Conservation (phyloP, 2,888 invertebrate genomes). For the Danaus chrysippus region DNA sequence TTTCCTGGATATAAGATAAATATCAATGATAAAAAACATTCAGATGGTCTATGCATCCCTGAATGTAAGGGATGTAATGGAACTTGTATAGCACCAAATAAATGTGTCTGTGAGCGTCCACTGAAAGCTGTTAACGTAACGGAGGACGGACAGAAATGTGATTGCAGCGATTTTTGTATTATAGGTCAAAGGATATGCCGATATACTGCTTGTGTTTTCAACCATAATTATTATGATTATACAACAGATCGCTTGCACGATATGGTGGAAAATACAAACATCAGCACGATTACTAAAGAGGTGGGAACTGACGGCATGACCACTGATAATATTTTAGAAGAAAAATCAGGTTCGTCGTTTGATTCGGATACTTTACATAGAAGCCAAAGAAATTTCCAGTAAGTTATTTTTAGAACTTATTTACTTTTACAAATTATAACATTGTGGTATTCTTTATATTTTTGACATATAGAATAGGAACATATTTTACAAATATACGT, state of each 20-base stretch:
- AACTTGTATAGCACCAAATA: slow-evolving; percentile 35
- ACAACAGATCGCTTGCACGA: slow-evolving; percentile 6
- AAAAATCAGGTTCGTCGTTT: slow-evolving; percentile 3
- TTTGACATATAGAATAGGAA: neutral
- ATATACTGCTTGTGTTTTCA: slow-evolving; percentile 24
- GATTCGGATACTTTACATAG: no score
- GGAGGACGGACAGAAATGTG: slow-evolving; percentile 20
- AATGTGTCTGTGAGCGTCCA: slow-evolving; percentile 55
- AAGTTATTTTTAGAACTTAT: no score
- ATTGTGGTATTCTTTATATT: neutral
- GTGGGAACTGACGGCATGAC: neutral
- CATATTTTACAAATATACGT: neutral
- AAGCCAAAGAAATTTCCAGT: no score
- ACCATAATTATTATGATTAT: neutral
- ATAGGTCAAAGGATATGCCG: slow-evolving; percentile 22
- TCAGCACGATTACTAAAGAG: neutral
- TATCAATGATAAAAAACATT: slow-evolving; percentile 12
- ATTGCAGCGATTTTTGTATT: slow-evolving; percentile 23
- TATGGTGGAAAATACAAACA: slow-evolving; percentile 1
- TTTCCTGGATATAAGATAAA: slow-evolving; percentile 35
- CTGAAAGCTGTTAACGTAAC: slow-evolving; percentile 24
- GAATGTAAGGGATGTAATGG: slow-evolving; percentile 35
- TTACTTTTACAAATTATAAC: no score
- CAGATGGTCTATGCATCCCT: slow-evolving; percentile 29
- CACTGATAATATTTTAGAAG: neutral